phyloP scores from a whole-genome alignment of 1,140 invertebrate genomes.

The Caerostris extrusa region DNA sequence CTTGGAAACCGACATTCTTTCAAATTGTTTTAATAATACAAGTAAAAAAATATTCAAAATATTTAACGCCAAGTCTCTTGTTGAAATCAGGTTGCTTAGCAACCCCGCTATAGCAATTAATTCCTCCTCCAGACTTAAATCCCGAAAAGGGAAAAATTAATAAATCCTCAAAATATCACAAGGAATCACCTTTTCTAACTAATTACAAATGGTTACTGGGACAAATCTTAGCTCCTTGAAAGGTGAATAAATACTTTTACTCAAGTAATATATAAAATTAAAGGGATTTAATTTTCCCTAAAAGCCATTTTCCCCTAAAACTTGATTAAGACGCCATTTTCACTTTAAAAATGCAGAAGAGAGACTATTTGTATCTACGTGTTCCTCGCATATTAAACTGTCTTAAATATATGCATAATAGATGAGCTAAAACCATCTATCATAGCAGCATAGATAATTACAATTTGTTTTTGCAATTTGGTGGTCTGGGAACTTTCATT shows the following conservation, averaged over 20 bases:
- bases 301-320: constrained; percentile 27
- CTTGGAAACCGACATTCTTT: too few species aligned
- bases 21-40: too few species aligned
- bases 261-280: constrained; percentile 34
- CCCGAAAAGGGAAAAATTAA: neutral
- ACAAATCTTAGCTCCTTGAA: neutral
- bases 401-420: constrained; percentile 29
- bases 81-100: constrained; percentile 12
- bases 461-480: neutral
- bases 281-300: constrained; percentile 54
- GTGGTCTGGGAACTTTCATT: neutral
- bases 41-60: neutral
- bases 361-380: neutral
- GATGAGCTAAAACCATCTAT: neutral
- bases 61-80: neutral
- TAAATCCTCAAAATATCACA: neutral
- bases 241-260: constrained; percentile 39
- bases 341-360: neutral
- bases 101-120: constrained; percentile 23
- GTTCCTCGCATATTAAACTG: neutral
- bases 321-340: constrained; percentile 3
- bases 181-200: neutral
- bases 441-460: neutral
- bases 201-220: neutral
- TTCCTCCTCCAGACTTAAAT: neutral